Evolutionary conservation across 2,113 vertebrate genomes (phyloP).

Genomic region (Drymodes brunneopygia): DNA sequence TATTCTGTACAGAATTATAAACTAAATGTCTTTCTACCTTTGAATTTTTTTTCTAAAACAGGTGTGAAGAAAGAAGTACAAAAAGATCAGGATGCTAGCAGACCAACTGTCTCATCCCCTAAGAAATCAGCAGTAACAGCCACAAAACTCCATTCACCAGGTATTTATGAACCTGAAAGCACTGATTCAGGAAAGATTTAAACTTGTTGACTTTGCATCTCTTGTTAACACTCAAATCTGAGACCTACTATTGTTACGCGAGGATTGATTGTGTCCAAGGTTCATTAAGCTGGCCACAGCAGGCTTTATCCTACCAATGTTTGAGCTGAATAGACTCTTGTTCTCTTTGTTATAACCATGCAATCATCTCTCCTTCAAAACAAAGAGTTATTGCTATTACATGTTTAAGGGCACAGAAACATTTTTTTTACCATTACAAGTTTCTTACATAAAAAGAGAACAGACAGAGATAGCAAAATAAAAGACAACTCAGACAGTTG

Average conservation of each 20-base stretch:
- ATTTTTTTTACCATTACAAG: not conserved
- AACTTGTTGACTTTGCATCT: not conserved
- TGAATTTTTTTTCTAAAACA: conserved; percentile 36
- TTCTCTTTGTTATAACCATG: not conserved
- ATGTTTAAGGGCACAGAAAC: not conserved
- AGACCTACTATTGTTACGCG: not conserved
- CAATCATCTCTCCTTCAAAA: not conserved
- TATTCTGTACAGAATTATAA: not conserved
- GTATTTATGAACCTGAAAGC: conserved; percentile 64
- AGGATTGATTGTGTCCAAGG: not conserved
- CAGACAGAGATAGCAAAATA: not conserved
- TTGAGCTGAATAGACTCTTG: not conserved
- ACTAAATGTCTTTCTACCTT: not conserved
- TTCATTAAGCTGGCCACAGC: not conserved
- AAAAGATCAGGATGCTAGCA: conserved; percentile 76
- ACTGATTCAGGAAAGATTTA: not conserved
- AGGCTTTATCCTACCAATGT: not conserved
- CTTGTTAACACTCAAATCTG: not conserved
- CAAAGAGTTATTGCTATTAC: not conserved
- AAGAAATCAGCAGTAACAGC: conserved; percentile 78
- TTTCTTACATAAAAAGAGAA: not conserved
- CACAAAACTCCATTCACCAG: conserved; percentile 86
- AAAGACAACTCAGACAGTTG: not conserved
- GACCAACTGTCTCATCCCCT: conserved; percentile 77
- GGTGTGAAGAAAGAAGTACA: conserved; percentile 82